A percentile compares a stretch with the other conserved stretches of the same genome.
These are phyloP conservation scores for Zaprionus capensis DNA, from an alignment of 1,140 invertebrate genomes.

Conservation along the genomic window DNA sequence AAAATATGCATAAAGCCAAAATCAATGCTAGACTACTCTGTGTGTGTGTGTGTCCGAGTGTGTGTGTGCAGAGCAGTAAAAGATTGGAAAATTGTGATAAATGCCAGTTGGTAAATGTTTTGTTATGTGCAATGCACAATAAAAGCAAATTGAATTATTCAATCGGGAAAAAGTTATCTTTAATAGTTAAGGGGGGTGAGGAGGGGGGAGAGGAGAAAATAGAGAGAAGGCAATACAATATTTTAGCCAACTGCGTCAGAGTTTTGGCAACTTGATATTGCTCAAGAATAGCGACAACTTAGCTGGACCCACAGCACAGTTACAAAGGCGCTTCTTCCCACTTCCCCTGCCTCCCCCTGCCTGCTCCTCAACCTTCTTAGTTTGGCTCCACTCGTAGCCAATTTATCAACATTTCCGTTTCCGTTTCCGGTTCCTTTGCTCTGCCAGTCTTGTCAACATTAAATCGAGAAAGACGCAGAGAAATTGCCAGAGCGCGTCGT, in stretches of 20 bases:
- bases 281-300: neutral
- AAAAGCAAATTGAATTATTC: slow-evolving; percentile 72
- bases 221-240: neutral
- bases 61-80: slow-evolving; percentile 16
- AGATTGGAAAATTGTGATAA: slow-evolving; percentile 67
- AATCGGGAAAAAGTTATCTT: slow-evolving; percentile 30
- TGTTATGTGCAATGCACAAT: slow-evolving; percentile 65
- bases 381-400: slow-evolving; percentile 1
- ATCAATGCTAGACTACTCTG: slow-evolving; percentile 53
- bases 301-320: neutral
- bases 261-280: no score
- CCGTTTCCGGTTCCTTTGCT: slow-evolving; percentile 26
- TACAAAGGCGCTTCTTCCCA: neutral
- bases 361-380: no score
- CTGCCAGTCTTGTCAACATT: slow-evolving; percentile 15
- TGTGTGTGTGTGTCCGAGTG: neutral
- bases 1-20: slow-evolving; percentile 65
- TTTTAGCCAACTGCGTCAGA: neutral
- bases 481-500: slow-evolving; percentile 50
- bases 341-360: neutral
- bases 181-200: neutral
- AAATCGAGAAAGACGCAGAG: slow-evolving; percentile 19
- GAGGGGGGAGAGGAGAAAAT: no score
- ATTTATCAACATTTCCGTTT: slow-evolving; percentile 71
- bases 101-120: slow-evolving; percentile 66